phyloP scores from a whole-genome alignment of 2,888 invertebrate species.

The Diploptera punctata region DNA sequence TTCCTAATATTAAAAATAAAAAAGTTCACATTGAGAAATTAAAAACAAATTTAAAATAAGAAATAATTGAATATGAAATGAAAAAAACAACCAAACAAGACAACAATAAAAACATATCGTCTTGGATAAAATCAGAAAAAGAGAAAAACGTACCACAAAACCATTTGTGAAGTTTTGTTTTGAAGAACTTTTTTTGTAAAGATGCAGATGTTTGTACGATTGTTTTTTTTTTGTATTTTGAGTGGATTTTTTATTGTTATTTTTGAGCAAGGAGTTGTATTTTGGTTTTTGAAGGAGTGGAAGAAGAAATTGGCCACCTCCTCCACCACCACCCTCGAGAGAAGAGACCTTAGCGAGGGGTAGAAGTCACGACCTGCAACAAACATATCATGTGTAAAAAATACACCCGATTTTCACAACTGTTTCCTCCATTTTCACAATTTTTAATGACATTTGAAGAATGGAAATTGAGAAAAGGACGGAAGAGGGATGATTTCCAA shows the following conservation, averaged over 20 bases:
- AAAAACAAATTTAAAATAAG: not conserved
- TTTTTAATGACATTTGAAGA: no score
- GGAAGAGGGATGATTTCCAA: no score
- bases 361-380: slow-evolving; percentile 26
- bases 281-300: slow-evolving; percentile 19
- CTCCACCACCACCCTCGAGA: not conserved
- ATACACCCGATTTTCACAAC: not conserved
- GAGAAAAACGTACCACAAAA: slow-evolving; percentile 42
- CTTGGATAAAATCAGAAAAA: slow-evolving; percentile 14
- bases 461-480: no score
- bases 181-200: slow-evolving; percentile 12
- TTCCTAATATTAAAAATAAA: slow-evolving; percentile 1
- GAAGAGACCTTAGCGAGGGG: slow-evolving; percentile 24
- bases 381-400: slow-evolving; percentile 18
- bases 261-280: slow-evolving; percentile 23
- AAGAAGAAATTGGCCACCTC: slow-evolving; percentile 2
- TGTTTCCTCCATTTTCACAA: no score
- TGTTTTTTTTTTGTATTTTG: not conserved
- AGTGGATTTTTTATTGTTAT: slow-evolving; percentile 2
- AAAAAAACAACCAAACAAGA: slow-evolving; percentile 26
- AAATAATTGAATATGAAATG: not conserved
- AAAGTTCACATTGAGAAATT: no score
- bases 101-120: slow-evolving; percentile 23
- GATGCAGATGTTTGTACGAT: slow-evolving; percentile 18
- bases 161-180: slow-evolving; percentile 41